Conservation (phyloP, 64 coral and sea anemone species). For the Actinia tenebrosa region DNA sequence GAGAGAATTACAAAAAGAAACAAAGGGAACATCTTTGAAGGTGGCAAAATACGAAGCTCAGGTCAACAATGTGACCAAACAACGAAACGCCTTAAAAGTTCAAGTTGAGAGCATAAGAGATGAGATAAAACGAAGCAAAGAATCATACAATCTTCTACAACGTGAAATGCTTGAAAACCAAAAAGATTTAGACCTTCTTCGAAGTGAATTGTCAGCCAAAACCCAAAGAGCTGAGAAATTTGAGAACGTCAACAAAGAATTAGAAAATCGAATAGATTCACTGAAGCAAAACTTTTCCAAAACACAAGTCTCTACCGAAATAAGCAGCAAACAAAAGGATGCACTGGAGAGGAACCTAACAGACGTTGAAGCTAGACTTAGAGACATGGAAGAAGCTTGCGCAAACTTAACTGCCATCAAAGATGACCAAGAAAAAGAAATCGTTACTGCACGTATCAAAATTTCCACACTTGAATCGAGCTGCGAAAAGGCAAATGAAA, state of each 20-base stretch:
- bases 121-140: constrained; percentile 68
- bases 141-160: constrained; percentile 64
- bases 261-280: constrained; percentile 66
- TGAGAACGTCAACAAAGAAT: constrained; percentile 63
- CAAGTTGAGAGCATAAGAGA: constrained; percentile 73
- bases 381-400: constrained; percentile 73
- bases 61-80: constrained; percentile 66
- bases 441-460: constrained; percentile 42
- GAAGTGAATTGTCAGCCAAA: constrained; percentile 61
- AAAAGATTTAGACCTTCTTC: constrained; percentile 70
- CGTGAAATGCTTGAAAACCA: constrained; percentile 71
- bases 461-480: constrained; percentile 58
- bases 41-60: constrained; percentile 78
- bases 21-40: constrained; percentile 65
- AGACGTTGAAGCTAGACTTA: constrained; percentile 58
- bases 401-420: constrained; percentile 34
- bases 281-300: constrained; percentile 70
- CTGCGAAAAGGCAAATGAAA: constrained; percentile 67
- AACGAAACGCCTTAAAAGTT: constrained; percentile 68
- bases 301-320: constrained; percentile 75
- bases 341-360: constrained; percentile 53
- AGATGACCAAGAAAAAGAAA: constrained; percentile 80
- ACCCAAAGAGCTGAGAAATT: constrained; percentile 61
- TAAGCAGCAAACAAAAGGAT: constrained; percentile 63
- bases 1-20: constrained; percentile 74